These are phyloP conservation scores for Drosophila ogumai DNA, from an alignment of 1,140 invertebrate genomes.

Conservation along the genomic window DNA sequence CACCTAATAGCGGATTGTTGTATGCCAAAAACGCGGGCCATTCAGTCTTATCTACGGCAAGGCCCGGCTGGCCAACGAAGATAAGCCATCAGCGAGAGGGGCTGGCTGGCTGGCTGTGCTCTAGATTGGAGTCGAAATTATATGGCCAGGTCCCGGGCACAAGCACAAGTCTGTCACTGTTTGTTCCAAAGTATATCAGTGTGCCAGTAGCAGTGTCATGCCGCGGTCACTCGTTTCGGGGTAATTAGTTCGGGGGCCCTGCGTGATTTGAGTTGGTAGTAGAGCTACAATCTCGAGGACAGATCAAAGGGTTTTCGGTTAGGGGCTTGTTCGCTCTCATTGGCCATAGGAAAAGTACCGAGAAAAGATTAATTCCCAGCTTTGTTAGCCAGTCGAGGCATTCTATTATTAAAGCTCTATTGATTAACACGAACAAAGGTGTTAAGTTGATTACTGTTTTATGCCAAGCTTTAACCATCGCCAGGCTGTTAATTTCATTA, in stretches of 20 bases:
- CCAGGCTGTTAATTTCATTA: constrained; percentile 52
- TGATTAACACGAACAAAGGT: constrained; percentile 58
- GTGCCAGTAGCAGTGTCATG: constrained; percentile 32
- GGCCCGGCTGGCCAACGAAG: constrained; percentile 15
- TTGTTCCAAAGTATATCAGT: constrained; percentile 29
- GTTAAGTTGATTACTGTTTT: constrained; percentile 67
- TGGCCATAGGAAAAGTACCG: constrained; percentile 44
- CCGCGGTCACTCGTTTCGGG: constrained; percentile 26
- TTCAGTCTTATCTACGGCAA: constrained; percentile 28
- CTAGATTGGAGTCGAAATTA: constrained; percentile 46
- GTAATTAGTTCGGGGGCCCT: constrained; percentile 37
- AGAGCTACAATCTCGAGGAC: constrained; percentile 16
- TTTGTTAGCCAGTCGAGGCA: constrained; percentile 11
- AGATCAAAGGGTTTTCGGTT: constrained; percentile 25
- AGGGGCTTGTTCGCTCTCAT: constrained; percentile 29
- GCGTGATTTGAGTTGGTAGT: constrained; percentile 33
- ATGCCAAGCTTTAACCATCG: constrained; percentile 28
- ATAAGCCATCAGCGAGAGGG: constrained; percentile 41
- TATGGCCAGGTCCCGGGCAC: constrained; percentile 23
- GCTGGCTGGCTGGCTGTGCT: constrained; percentile 8
- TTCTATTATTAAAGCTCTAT: constrained; percentile 53
- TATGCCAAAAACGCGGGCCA: constrained; percentile 22
- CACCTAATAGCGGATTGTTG: constrained; percentile 27
- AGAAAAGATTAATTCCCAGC: constrained; percentile 11
- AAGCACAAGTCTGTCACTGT: constrained; percentile 22